A percentile compares a stretch with the other conserved stretches of the same genome.
Evolutionary conservation across 2,888 invertebrate genomes (phyloP).

Genomic region (Drosophila leonis): DNA sequence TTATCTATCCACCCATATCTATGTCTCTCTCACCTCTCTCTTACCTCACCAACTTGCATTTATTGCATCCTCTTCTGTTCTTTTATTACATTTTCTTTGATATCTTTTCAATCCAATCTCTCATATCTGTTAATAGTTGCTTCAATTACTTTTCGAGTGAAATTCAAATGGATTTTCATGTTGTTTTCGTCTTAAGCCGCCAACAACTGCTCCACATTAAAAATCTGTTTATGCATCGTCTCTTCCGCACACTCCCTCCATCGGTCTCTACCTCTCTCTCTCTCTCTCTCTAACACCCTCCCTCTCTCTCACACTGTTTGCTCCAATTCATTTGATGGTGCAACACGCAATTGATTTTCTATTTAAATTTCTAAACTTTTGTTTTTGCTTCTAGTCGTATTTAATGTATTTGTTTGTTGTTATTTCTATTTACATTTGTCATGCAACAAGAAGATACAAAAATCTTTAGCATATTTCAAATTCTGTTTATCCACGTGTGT

Average conservation of each 20-base stretch:
- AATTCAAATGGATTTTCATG: constrained; percentile 14
- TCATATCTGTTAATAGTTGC: constrained; percentile 6
- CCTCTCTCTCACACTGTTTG: constrained; percentile 3
- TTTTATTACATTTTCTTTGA: background rate
- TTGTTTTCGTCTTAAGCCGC: background rate
- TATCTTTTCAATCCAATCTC: background rate
- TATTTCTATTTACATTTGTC: constrained; percentile 38
- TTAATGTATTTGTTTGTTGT: too few species aligned
- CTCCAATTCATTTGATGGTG: constrained; percentile 57
- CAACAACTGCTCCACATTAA: constrained; percentile 9
- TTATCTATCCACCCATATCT: too few species aligned
- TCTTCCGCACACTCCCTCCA: background rate
- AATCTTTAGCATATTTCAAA: constrained; percentile 33
- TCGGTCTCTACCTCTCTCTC: background rate
- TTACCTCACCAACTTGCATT: background rate
- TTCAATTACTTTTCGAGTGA: constrained; percentile 18
- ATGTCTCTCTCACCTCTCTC: background rate
- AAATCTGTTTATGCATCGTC: constrained; percentile 39
- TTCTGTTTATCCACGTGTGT: background rate
- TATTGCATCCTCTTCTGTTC: background rate
- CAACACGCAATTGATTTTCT: constrained; percentile 56
- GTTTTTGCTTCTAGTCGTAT: too few species aligned
- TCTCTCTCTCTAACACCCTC: background rate
- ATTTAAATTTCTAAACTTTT: constrained; percentile 42
- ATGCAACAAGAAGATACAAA: constrained; percentile 23